Evolutionary conservation across 1,140 invertebrate species (phyloP), one percentile per base, ranked within the genome.

Genomic region (Ostrea edulis): DNA sequence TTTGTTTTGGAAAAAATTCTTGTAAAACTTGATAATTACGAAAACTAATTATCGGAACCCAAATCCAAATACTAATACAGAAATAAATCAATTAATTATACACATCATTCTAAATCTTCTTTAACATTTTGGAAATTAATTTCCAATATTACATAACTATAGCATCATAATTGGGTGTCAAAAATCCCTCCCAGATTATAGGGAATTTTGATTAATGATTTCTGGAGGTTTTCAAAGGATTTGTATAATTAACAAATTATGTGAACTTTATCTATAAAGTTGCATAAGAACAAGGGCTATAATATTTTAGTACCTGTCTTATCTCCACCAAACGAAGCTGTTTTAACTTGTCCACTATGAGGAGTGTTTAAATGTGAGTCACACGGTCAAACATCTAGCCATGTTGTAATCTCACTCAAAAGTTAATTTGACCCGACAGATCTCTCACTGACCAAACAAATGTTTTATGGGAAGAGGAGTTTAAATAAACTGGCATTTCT

Each of bases 41-140:
- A 44, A 44, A 44, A 44, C 35, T 44, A 44, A 44, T 44, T 44
- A 44, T 44, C 2, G 35, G 35, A 44, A 44, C 35, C 35, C 35
- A 44, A 44, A 44, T 44, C 35, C 35, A 44, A 44, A 44, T 2
- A 44, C 5, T 44, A 5, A 44, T 44, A 44, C 35, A 44, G 35
- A 44, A n/a, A n/a, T n/a, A n/a, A n/a, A 44, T 44, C 35, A 44
- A 44, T 44, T 44, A 44, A 44, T 44, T 44, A 44, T 44, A 1
- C 35, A 44, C 35, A 44, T 44, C 35, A 44, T 44, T 44, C 35
- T 44, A 44, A 44, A 44, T 44, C 35, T 44, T 44, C 35, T 77
- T 25, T 77, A 77, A 29, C 68, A 77, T 77, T 77, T 77, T 77
- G 68, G 68, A 77, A 77, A 77, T 77, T 77, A 77, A 77, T 77